Percentiles rank a stretch among this genome's conserved stretches.
Conservation (phyloP, 2,888 invertebrate genomes). For the Hyles lineata region DNA sequence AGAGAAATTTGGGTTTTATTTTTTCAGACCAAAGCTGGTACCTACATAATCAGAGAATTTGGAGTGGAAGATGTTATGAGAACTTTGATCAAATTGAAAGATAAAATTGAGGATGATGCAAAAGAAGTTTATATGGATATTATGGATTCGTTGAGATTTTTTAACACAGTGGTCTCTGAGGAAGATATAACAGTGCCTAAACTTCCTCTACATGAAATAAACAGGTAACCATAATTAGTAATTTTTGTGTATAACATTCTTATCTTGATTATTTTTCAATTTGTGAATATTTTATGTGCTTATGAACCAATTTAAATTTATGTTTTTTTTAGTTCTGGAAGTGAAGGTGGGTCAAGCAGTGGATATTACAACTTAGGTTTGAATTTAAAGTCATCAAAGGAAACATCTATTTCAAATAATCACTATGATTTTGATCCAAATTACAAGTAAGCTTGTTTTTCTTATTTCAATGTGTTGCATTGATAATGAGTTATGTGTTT, state of each 20-base stretch:
- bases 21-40: conserved; percentile 82
- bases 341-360: conserved; percentile 54
- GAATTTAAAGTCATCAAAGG: conserved; percentile 58
- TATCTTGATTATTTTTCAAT: too few relatives aligned
- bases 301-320: not conserved
- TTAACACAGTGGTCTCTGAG: conserved; percentile 72
- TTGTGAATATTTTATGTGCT: not conserved
- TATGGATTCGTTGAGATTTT: conserved; percentile 68
- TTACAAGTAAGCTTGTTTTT: conserved; percentile 47
- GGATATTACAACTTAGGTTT: conserved; percentile 58
- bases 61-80: conserved; percentile 70
- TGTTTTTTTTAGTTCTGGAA: conserved; percentile 57
- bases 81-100: conserved; percentile 69
- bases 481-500: too few relatives aligned
- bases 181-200: conserved; percentile 63
- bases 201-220: conserved; percentile 74
- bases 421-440: conserved; percentile 45
- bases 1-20: not conserved
- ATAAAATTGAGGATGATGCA: conserved; percentile 71
- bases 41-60: conserved; percentile 78
- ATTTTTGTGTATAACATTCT: too few relatives aligned
- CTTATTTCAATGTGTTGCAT: too few relatives aligned
- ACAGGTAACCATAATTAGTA: conserved; percentile 54
- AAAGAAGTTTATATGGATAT: conserved; percentile 73
- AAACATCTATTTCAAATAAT: conserved; percentile 58